Evolutionary conservation across 2,888 invertebrate species (phyloP), one percentile per base, ranked within the genome.

Genomic region (Caenorhabditis panamensis): DNA sequence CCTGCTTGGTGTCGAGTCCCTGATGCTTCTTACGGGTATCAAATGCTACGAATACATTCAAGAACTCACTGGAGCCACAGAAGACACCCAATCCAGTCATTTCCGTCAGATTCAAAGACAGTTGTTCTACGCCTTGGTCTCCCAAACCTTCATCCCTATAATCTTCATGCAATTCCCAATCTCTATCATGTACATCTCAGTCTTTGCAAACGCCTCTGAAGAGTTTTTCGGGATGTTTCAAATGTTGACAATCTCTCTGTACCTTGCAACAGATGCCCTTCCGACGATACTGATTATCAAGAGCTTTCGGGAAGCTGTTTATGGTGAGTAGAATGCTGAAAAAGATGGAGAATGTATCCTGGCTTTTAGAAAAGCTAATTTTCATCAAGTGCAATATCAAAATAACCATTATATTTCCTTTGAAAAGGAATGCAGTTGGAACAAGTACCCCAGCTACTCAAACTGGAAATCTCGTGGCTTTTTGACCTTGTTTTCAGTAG

Each of bases 41-140:
- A 66, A 67, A 18, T 75, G 67, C 36, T 75, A 64, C 37, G 26
- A 51, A 9, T 44, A 54, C 36, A 54, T 66, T 5, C 58, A 75
- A 24, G 11, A 18, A 0, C 47, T 67, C 6, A 67, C 58, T 61
- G 41, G 41, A 41, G 11, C 6, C 13, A 13, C 41, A 2, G 13
- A 41, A 2, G 11, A 6, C 6, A 41, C 11, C 13, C 41, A 41
- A 41, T 72, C 72, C 6, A 49, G 22, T 31, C 28, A 24, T 20
- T 75, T 67, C 61, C 75, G 62, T 20, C 44, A 51, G 9, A 53
- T 75, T 22, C 75, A 75, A 61, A 53, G 64, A 54, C 73, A 73
- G 31, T 22, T 73, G 18, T 73, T 73, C 51, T 73, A 44, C 20
- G 73, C 73, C 0, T 22, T 75, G 53, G 61, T 75, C 1, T 47